Percentiles rank a stretch among this genome's conserved stretches.
Evolutionary conservation across 2,888 invertebrate genomes (phyloP).

Genomic region (Leptopilina syphax): DNA sequence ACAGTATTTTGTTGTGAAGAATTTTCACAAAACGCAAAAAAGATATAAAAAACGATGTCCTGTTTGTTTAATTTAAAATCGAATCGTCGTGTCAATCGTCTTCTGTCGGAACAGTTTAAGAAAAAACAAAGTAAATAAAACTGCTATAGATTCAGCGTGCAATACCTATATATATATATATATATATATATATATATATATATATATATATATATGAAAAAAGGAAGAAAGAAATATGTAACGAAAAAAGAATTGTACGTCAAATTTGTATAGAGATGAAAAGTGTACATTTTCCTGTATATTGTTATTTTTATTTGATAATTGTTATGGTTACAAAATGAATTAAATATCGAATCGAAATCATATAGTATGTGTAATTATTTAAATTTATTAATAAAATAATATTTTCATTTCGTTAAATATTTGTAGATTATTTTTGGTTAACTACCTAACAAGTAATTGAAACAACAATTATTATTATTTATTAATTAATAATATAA

Average conservation of each 20-base stretch:
- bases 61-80: conserved; percentile 26
- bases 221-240: conserved; percentile 22
- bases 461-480: too few relatives aligned
- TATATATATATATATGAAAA: neutral
- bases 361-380: conserved; percentile 65
- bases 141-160: conserved; percentile 48
- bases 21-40: conserved; percentile 12
- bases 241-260: conserved; percentile 42
- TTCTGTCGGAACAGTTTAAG: neutral
- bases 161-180: conserved; percentile 42
- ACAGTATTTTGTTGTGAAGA: conserved; percentile 36
- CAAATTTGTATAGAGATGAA: conserved; percentile 51
- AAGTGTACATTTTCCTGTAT: conserved; percentile 70
- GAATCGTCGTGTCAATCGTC: conserved; percentile 12
- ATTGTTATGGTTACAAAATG: conserved; percentile 67
- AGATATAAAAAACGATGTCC: conserved; percentile 3
- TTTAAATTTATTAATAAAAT: conserved; percentile 69
- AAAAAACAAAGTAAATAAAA: conserved; percentile 19
- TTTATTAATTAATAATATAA: too few relatives aligned
- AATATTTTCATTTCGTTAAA: conserved; percentile 61
- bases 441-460: neutral
- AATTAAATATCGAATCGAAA: conserved; percentile 62
- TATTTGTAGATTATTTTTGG: neutral
- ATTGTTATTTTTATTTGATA: conserved; percentile 67
- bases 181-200: too few relatives aligned